These are phyloP conservation scores for Caranx melampygus DNA, from an alignment of 2,113 vertebrate genomes.

Conservation along the genomic window DNA sequence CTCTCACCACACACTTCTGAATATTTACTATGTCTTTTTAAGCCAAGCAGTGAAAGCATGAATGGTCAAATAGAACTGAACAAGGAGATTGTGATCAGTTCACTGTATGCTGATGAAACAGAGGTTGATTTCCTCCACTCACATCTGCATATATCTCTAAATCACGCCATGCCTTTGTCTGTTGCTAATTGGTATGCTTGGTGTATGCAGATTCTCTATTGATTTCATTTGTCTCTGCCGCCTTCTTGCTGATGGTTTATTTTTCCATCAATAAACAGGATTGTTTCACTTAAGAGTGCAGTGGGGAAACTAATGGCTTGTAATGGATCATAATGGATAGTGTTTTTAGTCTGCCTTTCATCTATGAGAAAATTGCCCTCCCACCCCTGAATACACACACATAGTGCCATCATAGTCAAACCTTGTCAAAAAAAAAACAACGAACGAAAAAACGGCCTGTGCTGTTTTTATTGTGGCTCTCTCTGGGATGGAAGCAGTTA, in stretches of 20 bases:
- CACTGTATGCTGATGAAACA: not conserved
- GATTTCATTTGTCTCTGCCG: conserved; percentile 50
- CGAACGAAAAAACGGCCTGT: not conserved
- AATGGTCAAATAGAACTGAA: conserved; percentile 36
- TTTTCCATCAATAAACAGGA: conserved; percentile 75
- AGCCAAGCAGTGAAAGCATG: conserved; percentile 32
- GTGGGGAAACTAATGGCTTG: conserved; percentile 71
- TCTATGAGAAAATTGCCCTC: conserved; percentile 56
- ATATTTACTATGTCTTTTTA: conserved; percentile 57
- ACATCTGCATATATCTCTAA: not conserved
- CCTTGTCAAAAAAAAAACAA: not conserved
- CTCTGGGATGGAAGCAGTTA: not conserved
- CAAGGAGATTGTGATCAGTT: not conserved
- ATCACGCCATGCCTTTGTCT: not conserved
- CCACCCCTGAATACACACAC: not conserved
- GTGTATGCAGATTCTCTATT: conserved; percentile 44
- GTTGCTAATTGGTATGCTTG: conserved; percentile 30
- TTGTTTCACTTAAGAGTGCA: conserved; percentile 72
- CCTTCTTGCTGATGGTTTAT: conserved; percentile 56
- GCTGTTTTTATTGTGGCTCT: conserved; percentile 20
- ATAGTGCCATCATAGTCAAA: not conserved
- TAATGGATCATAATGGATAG: conserved; percentile 80
- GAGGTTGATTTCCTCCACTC: conserved; percentile 16
- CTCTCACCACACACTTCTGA: conserved; percentile 22
- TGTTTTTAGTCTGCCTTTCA: conserved; percentile 73